Percentiles rank a stretch among this genome's conserved stretches.
Evolutionary conservation across 2,113 vertebrate species (phyloP).

Genomic region (Rana temporaria): DNA sequence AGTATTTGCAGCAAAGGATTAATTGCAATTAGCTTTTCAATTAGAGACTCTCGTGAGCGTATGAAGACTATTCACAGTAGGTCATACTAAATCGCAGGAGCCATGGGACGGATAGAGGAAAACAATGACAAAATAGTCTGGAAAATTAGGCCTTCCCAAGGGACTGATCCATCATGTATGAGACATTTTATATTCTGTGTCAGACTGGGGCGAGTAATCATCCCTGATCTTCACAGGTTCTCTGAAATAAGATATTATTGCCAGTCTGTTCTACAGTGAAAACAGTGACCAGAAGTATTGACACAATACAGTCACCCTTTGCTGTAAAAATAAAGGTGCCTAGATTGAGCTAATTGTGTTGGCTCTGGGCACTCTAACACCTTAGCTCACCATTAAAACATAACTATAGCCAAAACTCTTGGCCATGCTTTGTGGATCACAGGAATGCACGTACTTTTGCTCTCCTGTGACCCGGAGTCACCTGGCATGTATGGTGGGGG

Average conservation of each 20-base stretch:
- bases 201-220: background rate
- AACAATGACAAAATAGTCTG: slow-evolving; percentile 43
- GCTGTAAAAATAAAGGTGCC: background rate
- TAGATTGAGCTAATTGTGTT: background rate
- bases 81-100: slow-evolving; percentile 45
- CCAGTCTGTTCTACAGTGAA: slow-evolving; percentile 1
- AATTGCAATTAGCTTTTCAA: slow-evolving; percentile 56
- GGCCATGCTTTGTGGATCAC: too few species aligned
- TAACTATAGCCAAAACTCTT: too few species aligned
- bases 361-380: too few species aligned
- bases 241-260: slow-evolving; percentile 6
- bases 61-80: slow-evolving; percentile 33
- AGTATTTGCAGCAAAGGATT: slow-evolving; percentile 40
- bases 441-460: too few species aligned
- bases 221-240: slow-evolving; percentile 19
- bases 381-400: too few species aligned
- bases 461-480: too few species aligned
- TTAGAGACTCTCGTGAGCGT: slow-evolving; percentile 31
- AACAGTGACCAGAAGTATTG: background rate
- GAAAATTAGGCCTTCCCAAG: slow-evolving; percentile 15
- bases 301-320: background rate
- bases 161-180: slow-evolving; percentile 40
- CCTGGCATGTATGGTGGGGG: too few species aligned
- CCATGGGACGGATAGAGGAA: slow-evolving; percentile 39
- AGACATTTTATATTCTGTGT: slow-evolving; percentile 27